phyloP scores from a whole-genome alignment of 2,888 invertebrate genomes.

The Tetramorium bicarinatum region DNA sequence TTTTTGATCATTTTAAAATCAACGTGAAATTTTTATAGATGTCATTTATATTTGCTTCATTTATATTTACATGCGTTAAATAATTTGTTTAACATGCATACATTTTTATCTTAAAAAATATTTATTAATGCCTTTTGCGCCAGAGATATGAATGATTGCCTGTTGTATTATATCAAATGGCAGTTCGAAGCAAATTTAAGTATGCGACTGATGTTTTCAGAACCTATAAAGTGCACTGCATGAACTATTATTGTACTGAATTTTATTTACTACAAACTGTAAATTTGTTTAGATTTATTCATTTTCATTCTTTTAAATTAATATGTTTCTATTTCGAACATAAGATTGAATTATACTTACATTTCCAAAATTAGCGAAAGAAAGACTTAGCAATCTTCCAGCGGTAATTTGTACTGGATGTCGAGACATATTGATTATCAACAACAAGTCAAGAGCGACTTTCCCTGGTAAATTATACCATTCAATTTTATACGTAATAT shows the following conservation, averaged over 20 bases:
- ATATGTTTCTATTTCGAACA: slow-evolving; percentile 58
- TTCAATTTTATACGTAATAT: slow-evolving; percentile 26
- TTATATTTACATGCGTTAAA: too few species aligned
- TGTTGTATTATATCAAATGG: neutral
- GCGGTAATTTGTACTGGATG: slow-evolving; percentile 76
- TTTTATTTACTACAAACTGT: neutral
- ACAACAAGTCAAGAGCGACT: slow-evolving; percentile 70
- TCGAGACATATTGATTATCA: slow-evolving; percentile 73
- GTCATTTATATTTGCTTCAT: too few species aligned
- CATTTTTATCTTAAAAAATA: neutral
- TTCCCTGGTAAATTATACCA: slow-evolving; percentile 60
- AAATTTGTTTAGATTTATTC: neutral
- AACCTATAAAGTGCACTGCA: slow-evolving; percentile 50
- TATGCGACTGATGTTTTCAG: slow-evolving; percentile 61
- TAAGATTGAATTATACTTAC: slow-evolving; percentile 61
- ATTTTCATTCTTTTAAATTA: slow-evolving; percentile 58
- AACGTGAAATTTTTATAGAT: neutral
- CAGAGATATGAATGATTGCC: neutral
- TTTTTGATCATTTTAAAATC: neutral
- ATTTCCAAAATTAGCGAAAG: slow-evolving; percentile 72
- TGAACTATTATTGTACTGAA: neutral
- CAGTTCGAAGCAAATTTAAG: slow-evolving; percentile 59
- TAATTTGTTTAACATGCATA: slow-evolving; percentile 12
- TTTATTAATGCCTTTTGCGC: neutral
- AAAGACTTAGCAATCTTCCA: slow-evolving; percentile 76